Base-by-base conservation (phyloP, 2,888 invertebrate species). In the Idaea biselata region DNA sequence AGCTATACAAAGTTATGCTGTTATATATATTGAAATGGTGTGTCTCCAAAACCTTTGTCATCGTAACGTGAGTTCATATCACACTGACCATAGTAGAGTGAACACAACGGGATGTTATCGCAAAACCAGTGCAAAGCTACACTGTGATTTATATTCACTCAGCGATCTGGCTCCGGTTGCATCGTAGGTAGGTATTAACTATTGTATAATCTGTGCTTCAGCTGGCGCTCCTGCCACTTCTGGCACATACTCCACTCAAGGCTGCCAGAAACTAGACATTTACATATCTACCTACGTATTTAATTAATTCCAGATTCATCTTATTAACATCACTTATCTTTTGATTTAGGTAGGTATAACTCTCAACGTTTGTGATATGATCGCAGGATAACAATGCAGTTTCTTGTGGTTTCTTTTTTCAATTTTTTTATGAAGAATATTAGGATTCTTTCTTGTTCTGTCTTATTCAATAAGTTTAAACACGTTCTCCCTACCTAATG, bases 141-240 rank as follows among this genome's bases (percentile, higher is more conserved):
- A 81, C 70, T 78, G 73, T 80, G 82, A 82, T 83, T 84, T 83
- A 84, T 82, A 82, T 82, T 76, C 78, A 77, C 73, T 73, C 68
- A 70, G 73, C 69, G 73, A 68, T 71, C 71, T 73, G 71, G 70
- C 72, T 68, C 67, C 69, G 68, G 71, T 75, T 74, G 44, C 44
- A 44, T 44, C 44, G 44, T 44, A 44, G 8, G 25, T 25, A 25
- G 7, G 14, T 33, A 33, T 14, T 44, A 44, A 44, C 44, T 44
- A 44, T 44, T 44, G 44, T 44, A 14, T 44, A 44, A 44, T 75
- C 74, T 73, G 71, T 76, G 78, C 78, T 74, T 76, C 74, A 65
- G 73, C 73, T 73, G 73, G 73, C 69, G 71, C 61, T 66, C 44
- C 44, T 7, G 44, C 44, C 44, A 44, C 44, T 44, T 14, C 55